phyloP scores from a whole-genome alignment of 2,113 vertebrate genomes.

The Electrona antarctica region DNA sequence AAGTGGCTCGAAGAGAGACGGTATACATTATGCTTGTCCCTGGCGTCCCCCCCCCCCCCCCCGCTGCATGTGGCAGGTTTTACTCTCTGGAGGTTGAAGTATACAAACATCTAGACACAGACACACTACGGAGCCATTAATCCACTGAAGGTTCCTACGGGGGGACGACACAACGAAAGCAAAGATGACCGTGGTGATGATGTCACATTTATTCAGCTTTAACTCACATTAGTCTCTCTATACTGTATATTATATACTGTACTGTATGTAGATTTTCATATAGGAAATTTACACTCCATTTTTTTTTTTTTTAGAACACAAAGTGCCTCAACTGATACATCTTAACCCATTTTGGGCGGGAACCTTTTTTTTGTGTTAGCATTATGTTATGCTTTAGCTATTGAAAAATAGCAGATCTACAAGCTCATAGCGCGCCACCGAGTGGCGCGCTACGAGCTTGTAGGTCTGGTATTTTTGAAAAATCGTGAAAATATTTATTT shows the following conservation, averaged over 20 bases:
- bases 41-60: too few relatives aligned
- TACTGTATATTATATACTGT: slow-evolving; percentile 53
- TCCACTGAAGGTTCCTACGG: slow-evolving; percentile 50
- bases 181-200: slow-evolving; percentile 27
- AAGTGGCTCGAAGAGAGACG: too few relatives aligned
- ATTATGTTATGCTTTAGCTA: too few relatives aligned
- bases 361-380: too few relatives aligned
- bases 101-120: slow-evolving; percentile 24
- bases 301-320: slow-evolving; percentile 9
- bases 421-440: too few relatives aligned
- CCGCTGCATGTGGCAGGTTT: background rate
- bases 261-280: slow-evolving; percentile 9
- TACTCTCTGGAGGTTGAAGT: background rate
- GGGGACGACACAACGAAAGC: slow-evolving; percentile 33
- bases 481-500: too few relatives aligned
- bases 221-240: slow-evolving; percentile 45
- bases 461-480: too few relatives aligned
- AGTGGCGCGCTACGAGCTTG: too few relatives aligned
- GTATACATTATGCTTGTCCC: too few relatives aligned
- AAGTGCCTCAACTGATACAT: slow-evolving; percentile 70
- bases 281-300: slow-evolving; percentile 25
- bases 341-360: too few relatives aligned
- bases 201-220: slow-evolving; percentile 55
- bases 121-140: slow-evolving; percentile 38
- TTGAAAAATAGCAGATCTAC: too few relatives aligned